Evolutionary conservation across 2,888 invertebrate species (phyloP), one percentile per base, ranked within the genome.

Genomic region (Osedax frankpressi): DNA sequence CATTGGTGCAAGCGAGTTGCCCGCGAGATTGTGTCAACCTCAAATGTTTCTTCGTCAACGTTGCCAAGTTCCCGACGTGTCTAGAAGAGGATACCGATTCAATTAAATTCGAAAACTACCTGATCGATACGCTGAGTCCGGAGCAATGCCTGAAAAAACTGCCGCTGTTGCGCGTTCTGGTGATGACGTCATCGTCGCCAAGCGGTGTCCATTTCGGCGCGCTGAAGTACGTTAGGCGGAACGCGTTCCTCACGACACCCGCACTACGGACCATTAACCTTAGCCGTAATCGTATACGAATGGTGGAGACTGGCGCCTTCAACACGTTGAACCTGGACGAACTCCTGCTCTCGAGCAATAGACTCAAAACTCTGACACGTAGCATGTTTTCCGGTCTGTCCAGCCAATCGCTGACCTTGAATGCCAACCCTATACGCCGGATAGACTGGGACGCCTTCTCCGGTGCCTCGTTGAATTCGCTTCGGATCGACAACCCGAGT

Each of bases 281-380:
- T 25, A 70, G 78, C 2, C 74, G 74, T 71, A 78, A 78, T 69
- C 60, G 75, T 14, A 76, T 78, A 6, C 70, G 71, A 59, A 65
- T 29, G 14, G 65, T 77, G 65, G 71, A 67, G 6, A 74, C 75
- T 29, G 27, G 26, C 24, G 73, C 72, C 3, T 76, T 77, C 72
- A 67, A 62, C 25, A 77, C 77, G n/a, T 29, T 77, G 11, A 6
- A 44, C 6, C 44, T 44, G 44, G 44, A 44, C 44, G 44, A 44
- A 19, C 19, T 44, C 6, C 6, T 11, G 11, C 19, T 44, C 11
- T 6, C 6, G 11, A 11, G 11, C 44, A 44, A 44, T 19, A 11
- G 19, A 11, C 44, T 44, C 11, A 44, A 44, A 44, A 19, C 19
- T 6, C 44, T 44, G 11, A 19, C 11, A 11, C 44, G 44, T 6